Evolutionary conservation across 2,113 vertebrate genomes (phyloP), one percentile per base, ranked within the genome.

Genomic region (Anas platyrhynchos): DNA sequence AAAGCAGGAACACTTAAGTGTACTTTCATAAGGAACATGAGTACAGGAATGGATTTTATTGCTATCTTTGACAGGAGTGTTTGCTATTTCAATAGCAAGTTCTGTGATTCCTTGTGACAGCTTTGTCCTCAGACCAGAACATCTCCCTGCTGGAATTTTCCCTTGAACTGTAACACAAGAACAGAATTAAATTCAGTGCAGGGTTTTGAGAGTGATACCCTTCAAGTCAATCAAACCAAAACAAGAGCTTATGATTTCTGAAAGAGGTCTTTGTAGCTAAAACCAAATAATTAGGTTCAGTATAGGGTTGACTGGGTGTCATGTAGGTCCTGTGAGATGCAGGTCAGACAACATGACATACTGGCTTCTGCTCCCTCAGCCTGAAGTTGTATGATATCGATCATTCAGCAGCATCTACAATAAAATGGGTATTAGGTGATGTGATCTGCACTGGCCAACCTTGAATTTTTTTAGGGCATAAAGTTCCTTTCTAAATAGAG

Each of bases 341-440:
- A 73, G 80, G 77, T 89, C 79, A 91, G 74, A 48, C 86, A 61
- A 29, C 1, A 6, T 82, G 75, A 75, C 80, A 22, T 12, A 25
- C 72, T 44, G 65, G 20, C 73, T 93, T 86, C 91, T 93, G 88
- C 76, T 78, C 61, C 73, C 77, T 84, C 1, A 1, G 38, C 6
- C 76, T 46, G 11, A 87, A 69, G 80, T 73, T 82, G 79, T 66
- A 50, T 56, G 80, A 88, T 82, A 80, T 91, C 85, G 69, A 50
- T 78, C 68, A 81, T 63, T 78, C 86, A 68, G 65, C 52, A 75
- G 36, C 0, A 0, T 84, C 83, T 91, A 13, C 65, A 91, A 82
- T 75, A 75, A 93, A 72, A 56, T 8, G 46, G 90, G 72, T 38
- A 78, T 95, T 92, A 77, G 77, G 69, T 95, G 95, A 89, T 82